A percentile compares a stretch with the other conserved stretches of the same genome.
Conservation (phyloP, 2,113 vertebrate species). For the Anthoscopus minutus region DNA sequence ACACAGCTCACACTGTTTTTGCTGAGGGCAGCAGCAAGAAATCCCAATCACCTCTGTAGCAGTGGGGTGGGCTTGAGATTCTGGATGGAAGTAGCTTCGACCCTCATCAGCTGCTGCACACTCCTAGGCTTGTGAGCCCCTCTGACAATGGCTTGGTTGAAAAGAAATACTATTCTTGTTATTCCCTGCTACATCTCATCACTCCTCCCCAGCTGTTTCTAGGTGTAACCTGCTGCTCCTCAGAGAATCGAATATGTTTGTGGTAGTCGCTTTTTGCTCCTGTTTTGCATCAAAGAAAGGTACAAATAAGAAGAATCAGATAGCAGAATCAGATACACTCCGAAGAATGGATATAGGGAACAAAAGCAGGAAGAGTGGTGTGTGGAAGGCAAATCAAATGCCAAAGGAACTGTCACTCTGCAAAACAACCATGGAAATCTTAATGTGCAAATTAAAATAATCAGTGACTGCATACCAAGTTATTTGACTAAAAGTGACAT, state of each 20-base stretch:
- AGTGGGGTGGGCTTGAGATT: not conserved
- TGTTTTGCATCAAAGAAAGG: not conserved
- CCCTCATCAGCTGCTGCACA: not conserved
- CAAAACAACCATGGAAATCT: not conserved
- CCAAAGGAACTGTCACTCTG: not conserved
- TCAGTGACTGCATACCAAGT: not conserved
- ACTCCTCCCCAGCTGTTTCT: not conserved
- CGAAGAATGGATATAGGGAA: accelerated
- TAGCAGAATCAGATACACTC: not conserved
- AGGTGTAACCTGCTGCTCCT: not conserved
- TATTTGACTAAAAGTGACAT: not conserved
- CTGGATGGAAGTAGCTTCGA: not conserved
- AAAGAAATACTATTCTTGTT: not conserved
- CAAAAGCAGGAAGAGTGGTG: not conserved
- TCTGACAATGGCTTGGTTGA: not conserved
- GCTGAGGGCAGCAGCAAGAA: not conserved
- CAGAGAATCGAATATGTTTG: not conserved
- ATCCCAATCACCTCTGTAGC: not conserved
- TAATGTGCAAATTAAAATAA: not conserved
- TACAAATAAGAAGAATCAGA: not conserved
- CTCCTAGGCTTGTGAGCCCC: not conserved
- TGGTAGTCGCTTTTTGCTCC: not conserved
- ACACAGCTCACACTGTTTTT: not conserved
- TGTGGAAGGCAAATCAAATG: not conserved
- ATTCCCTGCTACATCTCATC: not conserved